A percentile compares a stretch with the other conserved stretches of the same genome.
phyloP scores from a whole-genome alignment of 2,797 vertebrate genomes.

The Tangara arthus region DNA sequence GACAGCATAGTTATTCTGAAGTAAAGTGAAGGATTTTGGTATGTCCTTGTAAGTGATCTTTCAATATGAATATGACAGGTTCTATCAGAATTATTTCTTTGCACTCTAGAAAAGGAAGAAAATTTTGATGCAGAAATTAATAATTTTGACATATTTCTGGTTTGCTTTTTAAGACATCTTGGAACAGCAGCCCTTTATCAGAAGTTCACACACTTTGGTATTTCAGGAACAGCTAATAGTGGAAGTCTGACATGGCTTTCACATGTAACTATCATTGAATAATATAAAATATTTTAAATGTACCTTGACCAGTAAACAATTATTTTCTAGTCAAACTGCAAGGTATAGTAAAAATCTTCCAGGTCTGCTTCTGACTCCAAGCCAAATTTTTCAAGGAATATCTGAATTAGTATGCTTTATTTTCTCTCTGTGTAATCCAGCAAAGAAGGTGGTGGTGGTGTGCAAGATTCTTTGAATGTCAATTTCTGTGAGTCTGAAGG shows the following conservation, averaged over 20 bases:
- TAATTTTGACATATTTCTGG: not conserved
- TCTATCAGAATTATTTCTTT: not conserved
- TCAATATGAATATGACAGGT: not conserved
- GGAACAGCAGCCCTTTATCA: not conserved
- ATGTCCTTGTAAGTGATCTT: not conserved
- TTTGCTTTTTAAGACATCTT: not conserved
- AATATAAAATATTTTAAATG: not conserved
- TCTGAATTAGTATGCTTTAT: not conserved
- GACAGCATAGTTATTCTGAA: not conserved
- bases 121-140: not conserved
- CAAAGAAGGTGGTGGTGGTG: not conserved
- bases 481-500: not conserved
- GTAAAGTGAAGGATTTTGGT: not conserved
- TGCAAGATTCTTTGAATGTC: not conserved
- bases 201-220: not conserved
- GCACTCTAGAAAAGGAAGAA: not conserved
- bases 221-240: not conserved
- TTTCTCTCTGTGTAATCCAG: not conserved
- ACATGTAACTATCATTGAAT: not conserved
- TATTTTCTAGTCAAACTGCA: not conserved
- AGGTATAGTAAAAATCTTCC: not conserved
- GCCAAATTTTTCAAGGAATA: not conserved
- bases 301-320: not conserved
- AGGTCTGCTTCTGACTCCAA: not conserved
- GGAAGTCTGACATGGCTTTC: not conserved